Conservation (phyloP, 2,797 vertebrate genomes). For the Thripadectes ignobilis region DNA sequence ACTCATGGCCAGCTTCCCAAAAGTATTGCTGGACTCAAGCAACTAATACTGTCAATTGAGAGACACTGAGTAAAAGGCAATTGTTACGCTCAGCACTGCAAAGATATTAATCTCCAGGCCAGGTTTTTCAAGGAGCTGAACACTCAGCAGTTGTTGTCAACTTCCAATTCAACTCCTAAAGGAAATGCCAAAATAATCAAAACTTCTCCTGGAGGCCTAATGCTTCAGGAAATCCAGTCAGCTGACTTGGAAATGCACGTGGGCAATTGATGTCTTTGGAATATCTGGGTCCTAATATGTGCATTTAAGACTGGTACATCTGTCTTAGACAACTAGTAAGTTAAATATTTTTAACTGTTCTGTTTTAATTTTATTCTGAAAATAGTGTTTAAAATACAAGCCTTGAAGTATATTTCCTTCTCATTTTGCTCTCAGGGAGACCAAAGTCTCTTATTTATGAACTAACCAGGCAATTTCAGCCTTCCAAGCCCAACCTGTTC, state of each 20-base stretch:
- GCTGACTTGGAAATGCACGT: neutral
- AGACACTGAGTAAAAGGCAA: neutral
- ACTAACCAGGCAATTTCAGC: neutral
- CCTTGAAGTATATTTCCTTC: neutral
- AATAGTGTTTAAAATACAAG: neutral
- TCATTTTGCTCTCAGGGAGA: neutral
- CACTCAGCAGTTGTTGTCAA: neutral
- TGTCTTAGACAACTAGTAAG: neutral
- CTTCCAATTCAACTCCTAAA: constrained; percentile 10
- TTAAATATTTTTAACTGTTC: neutral
- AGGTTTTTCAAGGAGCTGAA: constrained; percentile 35
- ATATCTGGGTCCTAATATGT: neutral
- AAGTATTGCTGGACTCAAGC: neutral
- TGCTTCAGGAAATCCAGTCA: constrained; percentile 29
- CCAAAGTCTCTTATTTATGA: neutral
- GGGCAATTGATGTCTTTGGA: neutral
- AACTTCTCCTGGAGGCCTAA: constrained; percentile 35
- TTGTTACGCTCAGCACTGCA: neutral
- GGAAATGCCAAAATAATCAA: constrained; percentile 57
- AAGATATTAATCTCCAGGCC: neutral
- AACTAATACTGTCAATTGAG: neutral
- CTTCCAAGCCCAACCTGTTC: neutral
- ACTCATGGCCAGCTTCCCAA: neutral
- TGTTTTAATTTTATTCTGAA: constrained; percentile 1
- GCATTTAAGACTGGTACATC: neutral